A percentile compares a stretch with the other conserved stretches of the same genome.
These are phyloP conservation scores for Perdita meconis DNA, from an alignment of 2,888 invertebrate genomes.

Conservation along the genomic window DNA sequence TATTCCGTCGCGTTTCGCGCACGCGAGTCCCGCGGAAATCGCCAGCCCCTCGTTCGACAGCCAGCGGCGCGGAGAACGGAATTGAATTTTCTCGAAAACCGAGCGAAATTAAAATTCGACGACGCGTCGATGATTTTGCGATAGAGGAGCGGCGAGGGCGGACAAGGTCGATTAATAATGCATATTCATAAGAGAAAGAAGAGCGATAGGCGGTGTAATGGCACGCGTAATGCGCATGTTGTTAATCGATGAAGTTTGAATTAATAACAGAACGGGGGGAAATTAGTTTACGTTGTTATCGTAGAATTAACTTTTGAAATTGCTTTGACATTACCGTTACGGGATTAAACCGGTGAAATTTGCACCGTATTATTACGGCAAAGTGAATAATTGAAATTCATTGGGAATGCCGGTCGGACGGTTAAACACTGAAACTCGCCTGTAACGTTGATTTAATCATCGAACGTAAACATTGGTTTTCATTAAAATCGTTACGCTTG, in stretches of 20 bases:
- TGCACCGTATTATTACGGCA: neutral
- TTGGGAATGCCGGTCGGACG: neutral
- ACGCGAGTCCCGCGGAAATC: constrained; percentile 4
- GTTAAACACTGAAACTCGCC: neutral
- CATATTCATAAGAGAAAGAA: neutral
- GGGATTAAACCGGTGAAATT: constrained; percentile 11
- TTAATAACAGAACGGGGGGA: constrained; percentile 2
- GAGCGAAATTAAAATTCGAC: constrained; percentile 22
- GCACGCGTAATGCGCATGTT: neutral
- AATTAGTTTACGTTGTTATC: constrained; percentile 2
- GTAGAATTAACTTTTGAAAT: constrained; percentile 15
- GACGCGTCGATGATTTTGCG: neutral
- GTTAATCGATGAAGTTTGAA: constrained; percentile 1
- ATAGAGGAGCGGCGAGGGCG: neutral
- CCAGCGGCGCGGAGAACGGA: neutral
- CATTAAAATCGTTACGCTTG: neutral
- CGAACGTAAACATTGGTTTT: constrained; percentile 3
- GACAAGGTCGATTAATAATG: neutral
- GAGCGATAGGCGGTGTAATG: neutral
- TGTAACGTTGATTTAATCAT: constrained; percentile 1
- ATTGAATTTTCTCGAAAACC: constrained; percentile 4
- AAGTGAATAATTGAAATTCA: constrained; percentile 9
- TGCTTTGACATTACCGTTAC: neutral
- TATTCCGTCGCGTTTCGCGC: neutral
- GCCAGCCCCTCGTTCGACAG: neutral